Conservation (phyloP, 2,797 vertebrate species). For the Macrochelys suwanniensis region DNA sequence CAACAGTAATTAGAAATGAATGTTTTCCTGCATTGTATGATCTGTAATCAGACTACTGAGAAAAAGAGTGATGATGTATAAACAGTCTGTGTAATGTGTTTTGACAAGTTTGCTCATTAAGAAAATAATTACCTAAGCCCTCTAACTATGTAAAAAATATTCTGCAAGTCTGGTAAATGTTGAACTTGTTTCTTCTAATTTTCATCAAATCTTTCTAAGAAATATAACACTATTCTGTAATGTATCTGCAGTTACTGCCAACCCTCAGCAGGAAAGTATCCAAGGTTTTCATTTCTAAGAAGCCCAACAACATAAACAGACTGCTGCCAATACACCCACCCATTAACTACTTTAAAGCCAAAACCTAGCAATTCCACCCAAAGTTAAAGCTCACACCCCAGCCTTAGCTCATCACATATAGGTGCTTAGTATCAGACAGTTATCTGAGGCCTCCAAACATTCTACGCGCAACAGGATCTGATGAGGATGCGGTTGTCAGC, state of each 20-base stretch:
- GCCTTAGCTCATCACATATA: slow-evolving; percentile 58
- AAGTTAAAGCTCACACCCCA: slow-evolving; percentile 47
- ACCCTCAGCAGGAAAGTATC: slow-evolving; percentile 65
- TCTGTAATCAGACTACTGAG: slow-evolving; percentile 36
- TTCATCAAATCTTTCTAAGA: slow-evolving; percentile 41
- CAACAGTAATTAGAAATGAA: slow-evolving; percentile 48
- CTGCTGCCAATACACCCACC: slow-evolving; percentile 28
- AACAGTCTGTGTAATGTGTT: slow-evolving; percentile 49
- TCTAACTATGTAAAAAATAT: slow-evolving; percentile 68
- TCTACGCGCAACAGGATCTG: not conserved
- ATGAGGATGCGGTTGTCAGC: not conserved
- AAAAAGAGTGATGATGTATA: slow-evolving; percentile 42
- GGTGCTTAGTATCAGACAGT: slow-evolving; percentile 27
- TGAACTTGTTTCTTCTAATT: slow-evolving; percentile 66
- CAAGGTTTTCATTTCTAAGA: slow-evolving; percentile 50
- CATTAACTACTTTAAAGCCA: slow-evolving; percentile 51
- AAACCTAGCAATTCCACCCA: slow-evolving; percentile 49
- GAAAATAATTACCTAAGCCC: slow-evolving; percentile 71
- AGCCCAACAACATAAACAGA: slow-evolving; percentile 58
- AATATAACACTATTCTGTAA: slow-evolving; percentile 65
- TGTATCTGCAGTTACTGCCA: slow-evolving; percentile 64
- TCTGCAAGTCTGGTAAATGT: slow-evolving; percentile 61
- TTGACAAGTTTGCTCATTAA: slow-evolving; percentile 62
- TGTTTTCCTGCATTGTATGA: slow-evolving; percentile 27
- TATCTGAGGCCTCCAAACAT: slow-evolving; percentile 29